phyloP scores from a whole-genome alignment of 1,140 invertebrate species.

The Pentalonia nigronervosa region DNA sequence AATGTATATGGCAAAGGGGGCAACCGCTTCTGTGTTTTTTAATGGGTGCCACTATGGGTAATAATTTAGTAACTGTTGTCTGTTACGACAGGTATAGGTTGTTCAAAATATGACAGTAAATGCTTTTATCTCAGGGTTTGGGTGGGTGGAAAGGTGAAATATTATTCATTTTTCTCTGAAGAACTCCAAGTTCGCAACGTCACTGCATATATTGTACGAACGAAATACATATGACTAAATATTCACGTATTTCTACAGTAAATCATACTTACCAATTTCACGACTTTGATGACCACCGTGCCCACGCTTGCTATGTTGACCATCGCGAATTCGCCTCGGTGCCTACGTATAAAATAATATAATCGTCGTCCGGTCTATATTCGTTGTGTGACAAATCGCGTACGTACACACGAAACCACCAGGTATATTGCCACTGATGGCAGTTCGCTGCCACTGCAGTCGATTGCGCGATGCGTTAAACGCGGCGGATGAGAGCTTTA shows the following conservation, averaged over 20 bases:
- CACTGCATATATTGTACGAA: not conserved
- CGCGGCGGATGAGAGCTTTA: not conserved
- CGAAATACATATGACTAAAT: not conserved
- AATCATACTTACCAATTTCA: slow-evolving; percentile 76
- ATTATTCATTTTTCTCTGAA: not conserved
- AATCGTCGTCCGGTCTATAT: not conserved
- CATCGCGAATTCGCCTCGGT: slow-evolving; percentile 66
- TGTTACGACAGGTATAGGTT: not conserved
- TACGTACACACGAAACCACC: not conserved
- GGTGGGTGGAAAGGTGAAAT: not conserved
- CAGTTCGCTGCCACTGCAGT: not conserved
- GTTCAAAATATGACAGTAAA: not conserved
- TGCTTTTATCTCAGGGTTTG: not conserved
- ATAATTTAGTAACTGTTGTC: not conserved
- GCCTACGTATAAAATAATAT: not conserved
- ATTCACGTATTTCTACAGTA: not conserved
- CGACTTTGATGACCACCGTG: slow-evolving; percentile 77
- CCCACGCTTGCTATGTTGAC: slow-evolving; percentile 78
- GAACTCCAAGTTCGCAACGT: not conserved
- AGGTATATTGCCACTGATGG: not conserved
- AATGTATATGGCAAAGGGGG: not conserved
- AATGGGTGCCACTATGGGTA: not conserved
- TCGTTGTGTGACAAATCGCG: not conserved
- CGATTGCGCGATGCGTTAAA: not conserved
- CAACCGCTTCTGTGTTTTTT: not conserved